Evolutionary conservation across 2,113 vertebrate species (phyloP).

Genomic region (Actenoides lindsayi): DNA sequence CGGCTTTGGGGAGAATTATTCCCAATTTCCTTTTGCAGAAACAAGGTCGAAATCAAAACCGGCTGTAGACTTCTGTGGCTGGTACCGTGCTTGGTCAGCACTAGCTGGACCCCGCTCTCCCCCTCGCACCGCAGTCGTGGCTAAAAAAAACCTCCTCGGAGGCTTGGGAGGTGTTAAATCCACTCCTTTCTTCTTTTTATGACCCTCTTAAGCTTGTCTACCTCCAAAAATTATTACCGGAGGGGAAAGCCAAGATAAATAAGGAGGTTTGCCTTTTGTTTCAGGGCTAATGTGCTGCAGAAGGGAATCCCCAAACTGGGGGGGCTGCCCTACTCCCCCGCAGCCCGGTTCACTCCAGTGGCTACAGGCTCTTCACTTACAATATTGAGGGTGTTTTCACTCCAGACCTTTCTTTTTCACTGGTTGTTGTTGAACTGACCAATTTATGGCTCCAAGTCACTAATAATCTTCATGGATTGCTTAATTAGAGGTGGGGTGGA

Average conservation of each 20-base stretch:
- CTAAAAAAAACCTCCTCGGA: background rate
- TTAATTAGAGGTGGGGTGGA: background rate
- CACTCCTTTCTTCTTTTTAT: background rate
- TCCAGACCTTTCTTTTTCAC: background rate
- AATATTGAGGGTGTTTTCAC: background rate
- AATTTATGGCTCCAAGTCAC: background rate
- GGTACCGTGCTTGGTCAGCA: rapidly evolving
- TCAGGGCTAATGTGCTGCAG: background rate
- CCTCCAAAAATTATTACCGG: background rate
- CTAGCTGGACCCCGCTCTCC: background rate
- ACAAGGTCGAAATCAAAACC: background rate
- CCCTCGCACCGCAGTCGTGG: rapidly evolving
- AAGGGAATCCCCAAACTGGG: background rate
- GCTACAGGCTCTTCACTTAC: rapidly evolving
- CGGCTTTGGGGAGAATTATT: background rate
- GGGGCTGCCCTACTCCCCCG: background rate
- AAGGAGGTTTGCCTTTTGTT: background rate
- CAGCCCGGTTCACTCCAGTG: rapidly evolving
- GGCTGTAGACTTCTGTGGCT: background rate
- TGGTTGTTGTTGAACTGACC: background rate
- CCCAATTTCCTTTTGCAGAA: background rate
- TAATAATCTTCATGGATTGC: background rate
- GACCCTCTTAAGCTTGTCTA: background rate
- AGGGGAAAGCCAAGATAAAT: background rate
- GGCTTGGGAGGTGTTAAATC: background rate